These are phyloP conservation scores for Radopholus similis DNA, from an alignment of 1,140 invertebrate species.

Conservation along the genomic window DNA sequence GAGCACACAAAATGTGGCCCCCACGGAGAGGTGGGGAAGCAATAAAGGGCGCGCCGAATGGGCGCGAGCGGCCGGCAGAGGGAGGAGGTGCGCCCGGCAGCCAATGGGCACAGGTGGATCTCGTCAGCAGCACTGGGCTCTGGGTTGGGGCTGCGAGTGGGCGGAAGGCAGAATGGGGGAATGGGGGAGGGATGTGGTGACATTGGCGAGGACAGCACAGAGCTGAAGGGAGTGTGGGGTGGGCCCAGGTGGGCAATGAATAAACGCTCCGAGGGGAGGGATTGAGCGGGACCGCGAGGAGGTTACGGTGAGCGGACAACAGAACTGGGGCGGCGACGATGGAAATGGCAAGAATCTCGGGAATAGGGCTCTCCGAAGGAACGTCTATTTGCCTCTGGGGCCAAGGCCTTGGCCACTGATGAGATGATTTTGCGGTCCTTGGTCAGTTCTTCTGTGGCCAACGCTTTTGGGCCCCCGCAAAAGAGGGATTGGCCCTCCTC, in stretches of 20 bases:
- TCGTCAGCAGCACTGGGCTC: slow-evolving; percentile 3
- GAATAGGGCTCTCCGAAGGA: too few relatives aligned
- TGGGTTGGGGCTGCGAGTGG: too few relatives aligned
- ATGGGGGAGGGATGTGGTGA: too few relatives aligned
- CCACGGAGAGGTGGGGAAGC: background rate
- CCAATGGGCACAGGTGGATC: slow-evolving; percentile 18
- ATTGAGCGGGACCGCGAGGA: background rate
- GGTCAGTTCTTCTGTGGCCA: too few relatives aligned
- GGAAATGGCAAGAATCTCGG: background rate
- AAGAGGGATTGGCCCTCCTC: background rate
- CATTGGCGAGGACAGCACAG: background rate
- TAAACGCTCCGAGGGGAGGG: background rate
- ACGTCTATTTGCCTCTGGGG: too few relatives aligned
- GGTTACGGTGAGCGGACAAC: background rate
- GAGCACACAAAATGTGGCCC: background rate
- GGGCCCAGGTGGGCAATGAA: background rate
- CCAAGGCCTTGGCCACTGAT: too few relatives aligned
- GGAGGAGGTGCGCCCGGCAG: background rate
- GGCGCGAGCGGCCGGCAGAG: background rate
- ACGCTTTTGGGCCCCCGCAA: background rate
- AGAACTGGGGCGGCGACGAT: background rate
- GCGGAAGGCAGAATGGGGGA: background rate
- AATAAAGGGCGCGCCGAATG: background rate
- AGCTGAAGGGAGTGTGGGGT: background rate
- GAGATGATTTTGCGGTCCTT: too few relatives aligned